Evolutionary conservation across 2,888 invertebrate genomes (phyloP).

Genomic region (Heliconius ismenius): DNA sequence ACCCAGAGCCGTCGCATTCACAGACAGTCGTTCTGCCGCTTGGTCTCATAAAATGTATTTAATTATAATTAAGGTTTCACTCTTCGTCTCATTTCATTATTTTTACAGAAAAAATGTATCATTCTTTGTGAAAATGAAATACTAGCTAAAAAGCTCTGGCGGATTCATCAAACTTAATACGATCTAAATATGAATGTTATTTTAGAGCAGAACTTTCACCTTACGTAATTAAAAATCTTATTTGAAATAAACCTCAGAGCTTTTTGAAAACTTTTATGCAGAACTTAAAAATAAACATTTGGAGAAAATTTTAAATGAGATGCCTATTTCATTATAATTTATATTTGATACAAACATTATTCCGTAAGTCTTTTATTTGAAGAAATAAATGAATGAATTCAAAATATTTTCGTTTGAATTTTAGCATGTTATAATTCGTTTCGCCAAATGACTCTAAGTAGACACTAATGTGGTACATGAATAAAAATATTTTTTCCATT

Average conservation of each 20-base stretch:
- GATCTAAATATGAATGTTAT: not conserved
- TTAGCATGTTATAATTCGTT: not conserved
- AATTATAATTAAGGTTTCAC: not conserved
- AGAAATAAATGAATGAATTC: not conserved
- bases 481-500: too few species aligned
- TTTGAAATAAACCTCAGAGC: not conserved
- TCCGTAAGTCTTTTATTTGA: not conserved
- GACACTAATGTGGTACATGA: too few species aligned
- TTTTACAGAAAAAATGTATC: not conserved
- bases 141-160: not conserved
- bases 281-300: not conserved
- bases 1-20: too few species aligned
- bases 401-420: not conserved
- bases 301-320: not conserved
- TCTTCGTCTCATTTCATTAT: too few species aligned
- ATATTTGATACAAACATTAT: not conserved
- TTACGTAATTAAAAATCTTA: conserved; percentile 10
- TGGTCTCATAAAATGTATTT: not conserved
- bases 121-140: not conserved
- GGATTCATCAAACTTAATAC: not conserved
- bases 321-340: not conserved
- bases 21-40: too few species aligned
- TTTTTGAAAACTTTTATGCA: not conserved
- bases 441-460: too few species aligned
- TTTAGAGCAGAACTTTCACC: not conserved